These are phyloP conservation scores for Lottia scabra DNA, from an alignment of 2,888 invertebrate genomes.

Conservation along the genomic window DNA sequence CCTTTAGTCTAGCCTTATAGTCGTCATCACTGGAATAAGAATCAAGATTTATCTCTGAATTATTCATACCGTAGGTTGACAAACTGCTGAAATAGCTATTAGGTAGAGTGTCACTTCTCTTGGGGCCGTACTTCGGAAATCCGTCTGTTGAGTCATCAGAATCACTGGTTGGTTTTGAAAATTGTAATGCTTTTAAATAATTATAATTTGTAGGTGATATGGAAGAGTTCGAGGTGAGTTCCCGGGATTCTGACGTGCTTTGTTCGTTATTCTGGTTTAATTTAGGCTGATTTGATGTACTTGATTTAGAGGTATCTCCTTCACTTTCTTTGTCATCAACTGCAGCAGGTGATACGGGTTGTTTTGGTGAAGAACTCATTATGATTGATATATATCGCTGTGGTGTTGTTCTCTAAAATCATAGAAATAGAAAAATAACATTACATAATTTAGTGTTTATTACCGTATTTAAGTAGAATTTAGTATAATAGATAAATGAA, in stretches of 20 bases:
- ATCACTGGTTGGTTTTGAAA: not conserved
- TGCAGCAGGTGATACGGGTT: not conserved
- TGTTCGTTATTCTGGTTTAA: not conserved
- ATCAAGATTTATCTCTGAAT: not conserved
- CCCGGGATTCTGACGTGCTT: not conserved
- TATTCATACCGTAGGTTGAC: not conserved
- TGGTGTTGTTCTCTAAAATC: too few relatives aligned
- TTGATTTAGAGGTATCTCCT: not conserved
- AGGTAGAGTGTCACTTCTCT: not conserved
- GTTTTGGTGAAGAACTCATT: too few relatives aligned
- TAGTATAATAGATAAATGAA: too few relatives aligned
- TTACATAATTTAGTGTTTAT: too few relatives aligned
- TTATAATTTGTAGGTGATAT: not conserved
- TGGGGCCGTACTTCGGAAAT: not conserved
- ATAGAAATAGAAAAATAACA: too few relatives aligned
- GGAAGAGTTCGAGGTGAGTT: not conserved
- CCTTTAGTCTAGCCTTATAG: not conserved
- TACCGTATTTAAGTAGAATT: too few relatives aligned
- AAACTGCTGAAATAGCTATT: not conserved
- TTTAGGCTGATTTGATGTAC: not conserved
- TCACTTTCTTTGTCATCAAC: not conserved
- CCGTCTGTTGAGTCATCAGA: not conserved
- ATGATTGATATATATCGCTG: too few relatives aligned
- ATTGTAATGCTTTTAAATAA: not conserved
- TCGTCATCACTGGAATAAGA: not conserved